A percentile compares a stretch with the other conserved stretches of the same genome.
phyloP scores from a whole-genome alignment of 2,797 vertebrate species.

The Epinephelus awoara region DNA sequence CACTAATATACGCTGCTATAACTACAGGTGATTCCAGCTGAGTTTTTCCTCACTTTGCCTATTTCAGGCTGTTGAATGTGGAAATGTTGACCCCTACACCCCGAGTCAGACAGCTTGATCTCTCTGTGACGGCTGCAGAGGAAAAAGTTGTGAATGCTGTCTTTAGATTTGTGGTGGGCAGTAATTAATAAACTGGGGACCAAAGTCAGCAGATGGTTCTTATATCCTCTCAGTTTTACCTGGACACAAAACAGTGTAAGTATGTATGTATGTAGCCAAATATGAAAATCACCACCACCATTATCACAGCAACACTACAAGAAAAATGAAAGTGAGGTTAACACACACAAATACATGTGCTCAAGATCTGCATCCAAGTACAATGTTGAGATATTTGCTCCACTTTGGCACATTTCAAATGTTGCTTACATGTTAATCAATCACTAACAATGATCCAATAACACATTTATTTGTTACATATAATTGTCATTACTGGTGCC shows the following conservation, averaged over 20 bases:
- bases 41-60: conserved; percentile 50
- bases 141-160: conserved; percentile 60
- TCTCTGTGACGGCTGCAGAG: conserved; percentile 54
- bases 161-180: conserved; percentile 67
- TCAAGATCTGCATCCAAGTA: neutral
- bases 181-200: conserved; percentile 58
- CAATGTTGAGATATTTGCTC: neutral
- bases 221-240: conserved; percentile 10
- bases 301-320: neutral
- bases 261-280: neutral
- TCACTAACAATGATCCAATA: neutral
- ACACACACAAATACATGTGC: neutral
- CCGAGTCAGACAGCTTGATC: conserved; percentile 52
- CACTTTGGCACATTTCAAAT: neutral
- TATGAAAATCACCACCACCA: neutral
- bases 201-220: conserved; percentile 39
- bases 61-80: conserved; percentile 56
- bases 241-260: conserved; percentile 9
- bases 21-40: conserved; percentile 68
- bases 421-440: neutral
- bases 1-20: conserved; percentile 55
- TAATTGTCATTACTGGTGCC: neutral
- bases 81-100: conserved; percentile 59
- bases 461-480: neutral
- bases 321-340: neutral